Percentiles rank a stretch among this genome's conserved stretches.
Evolutionary conservation across 1,140 invertebrate species (phyloP).

Genomic region (Ruditapes philippinarum): DNA sequence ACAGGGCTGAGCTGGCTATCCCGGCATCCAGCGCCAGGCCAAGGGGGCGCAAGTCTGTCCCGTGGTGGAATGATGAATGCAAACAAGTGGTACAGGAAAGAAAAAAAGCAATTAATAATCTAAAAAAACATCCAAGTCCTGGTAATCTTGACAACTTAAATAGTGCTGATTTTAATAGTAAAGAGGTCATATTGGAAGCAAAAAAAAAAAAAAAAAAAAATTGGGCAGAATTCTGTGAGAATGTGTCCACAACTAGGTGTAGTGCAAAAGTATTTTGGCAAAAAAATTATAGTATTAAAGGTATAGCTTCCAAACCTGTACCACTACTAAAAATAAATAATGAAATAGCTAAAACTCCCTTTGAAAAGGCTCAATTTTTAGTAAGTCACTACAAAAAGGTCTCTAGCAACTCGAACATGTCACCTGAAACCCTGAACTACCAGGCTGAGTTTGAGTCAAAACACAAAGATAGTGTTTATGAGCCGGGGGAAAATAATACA

Average conservation of each 20-base stretch:
- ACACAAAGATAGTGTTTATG: not conserved
- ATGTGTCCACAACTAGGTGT: not conserved
- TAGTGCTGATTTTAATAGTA: not conserved
- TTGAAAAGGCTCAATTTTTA: not conserved
- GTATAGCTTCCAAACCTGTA: not conserved
- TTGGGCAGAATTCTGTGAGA: not conserved
- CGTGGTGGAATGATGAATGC: slow-evolving; percentile 10
- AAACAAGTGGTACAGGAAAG: not conserved
- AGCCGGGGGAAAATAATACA: not conserved
- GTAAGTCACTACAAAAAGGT: not conserved
- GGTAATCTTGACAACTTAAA: not conserved
- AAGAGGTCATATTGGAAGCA: not conserved
- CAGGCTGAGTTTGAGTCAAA: not conserved
- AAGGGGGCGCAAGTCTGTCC: not conserved
- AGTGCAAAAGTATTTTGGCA: not conserved
- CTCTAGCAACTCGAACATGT: not conserved
- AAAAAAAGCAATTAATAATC: not conserved
- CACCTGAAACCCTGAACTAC: not conserved
- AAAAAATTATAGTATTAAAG: not conserved
- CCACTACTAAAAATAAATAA: not conserved
- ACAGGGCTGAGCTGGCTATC: not conserved
- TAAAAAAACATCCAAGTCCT: not conserved
- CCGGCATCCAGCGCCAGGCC: not conserved
- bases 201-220: not conserved
- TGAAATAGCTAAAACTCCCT: not conserved